These are phyloP conservation scores for Rhea americana DNA, from an alignment of 2,113 vertebrate genomes.

Conservation along the genomic window DNA sequence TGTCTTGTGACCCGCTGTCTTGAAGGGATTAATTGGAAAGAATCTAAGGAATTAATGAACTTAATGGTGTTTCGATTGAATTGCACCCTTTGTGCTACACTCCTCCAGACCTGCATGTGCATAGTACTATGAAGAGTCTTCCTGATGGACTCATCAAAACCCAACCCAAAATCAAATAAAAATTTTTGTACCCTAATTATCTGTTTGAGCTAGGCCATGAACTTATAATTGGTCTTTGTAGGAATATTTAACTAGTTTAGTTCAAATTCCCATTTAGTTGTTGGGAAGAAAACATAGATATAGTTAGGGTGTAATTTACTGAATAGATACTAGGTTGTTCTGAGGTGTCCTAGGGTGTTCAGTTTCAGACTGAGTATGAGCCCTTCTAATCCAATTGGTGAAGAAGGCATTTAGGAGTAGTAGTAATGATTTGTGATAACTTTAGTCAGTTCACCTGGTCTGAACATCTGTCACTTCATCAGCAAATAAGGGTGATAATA, in stretches of 20 bases:
- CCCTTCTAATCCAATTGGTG: neutral
- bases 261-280: neutral
- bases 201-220: neutral
- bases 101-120: neutral
- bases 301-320: neutral
- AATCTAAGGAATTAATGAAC: slow-evolving; percentile 25
- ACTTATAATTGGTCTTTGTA: neutral
- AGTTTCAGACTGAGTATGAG: neutral
- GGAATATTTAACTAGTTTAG: neutral
- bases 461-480: neutral
- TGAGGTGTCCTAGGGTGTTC: neutral
- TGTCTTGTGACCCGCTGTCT: slow-evolving; percentile 6
- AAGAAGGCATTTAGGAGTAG: neutral
- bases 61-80: neutral
- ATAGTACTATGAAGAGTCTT: neutral
- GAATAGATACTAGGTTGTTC: neutral
- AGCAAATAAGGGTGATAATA: neutral
- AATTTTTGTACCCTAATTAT: neutral
- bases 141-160: neutral
- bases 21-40: slow-evolving; percentile 33
- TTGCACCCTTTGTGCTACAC: neutral
- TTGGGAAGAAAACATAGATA: neutral
- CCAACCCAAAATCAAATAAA: neutral
- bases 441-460: neutral
- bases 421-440: neutral